These are phyloP conservation scores for Telmatochromis sp. DNA, from an alignment of 2,113 vertebrate species.

Conservation along the genomic window DNA sequence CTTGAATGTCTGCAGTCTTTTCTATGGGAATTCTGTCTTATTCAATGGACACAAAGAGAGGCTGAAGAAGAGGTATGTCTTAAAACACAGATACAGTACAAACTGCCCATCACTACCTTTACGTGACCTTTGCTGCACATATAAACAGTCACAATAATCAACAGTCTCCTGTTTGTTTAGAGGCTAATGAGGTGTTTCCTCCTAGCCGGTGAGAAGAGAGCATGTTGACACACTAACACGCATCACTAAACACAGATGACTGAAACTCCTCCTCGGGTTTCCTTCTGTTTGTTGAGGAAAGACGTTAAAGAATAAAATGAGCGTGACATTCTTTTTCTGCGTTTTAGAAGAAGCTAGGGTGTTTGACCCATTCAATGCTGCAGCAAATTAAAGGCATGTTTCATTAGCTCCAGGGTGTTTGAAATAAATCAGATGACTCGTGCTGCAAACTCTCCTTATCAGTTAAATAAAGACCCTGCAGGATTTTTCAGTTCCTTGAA, in stretches of 20 bases:
- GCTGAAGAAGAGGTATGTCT: slow-evolving; percentile 54
- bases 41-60: slow-evolving; percentile 46
- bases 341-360: background rate
- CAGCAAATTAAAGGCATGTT: background rate
- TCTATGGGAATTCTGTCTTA: slow-evolving; percentile 27
- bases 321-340: background rate
- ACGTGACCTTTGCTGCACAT: background rate
- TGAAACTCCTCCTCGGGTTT: slow-evolving; percentile 31
- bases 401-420: background rate
- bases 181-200: slow-evolving; percentile 51
- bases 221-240: slow-evolving; percentile 33
- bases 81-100: background rate
- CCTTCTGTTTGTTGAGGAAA: slow-evolving; percentile 27
- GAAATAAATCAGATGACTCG: background rate
- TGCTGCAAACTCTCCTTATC: background rate
- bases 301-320: slow-evolving; percentile 16
- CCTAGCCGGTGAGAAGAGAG: background rate
- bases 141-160: slow-evolving; percentile 1
- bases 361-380: background rate
- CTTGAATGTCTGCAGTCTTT: slow-evolving; percentile 53
- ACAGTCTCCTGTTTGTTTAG: slow-evolving; percentile 46
- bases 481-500: background rate
- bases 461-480: background rate
- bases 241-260: slow-evolving; percentile 26
- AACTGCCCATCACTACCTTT: background rate